A percentile compares a stretch with the other conserved stretches of the same genome.
Evolutionary conservation across 2,113 vertebrate species (phyloP).

Genomic region (Corythoichthys intestinalis): DNA sequence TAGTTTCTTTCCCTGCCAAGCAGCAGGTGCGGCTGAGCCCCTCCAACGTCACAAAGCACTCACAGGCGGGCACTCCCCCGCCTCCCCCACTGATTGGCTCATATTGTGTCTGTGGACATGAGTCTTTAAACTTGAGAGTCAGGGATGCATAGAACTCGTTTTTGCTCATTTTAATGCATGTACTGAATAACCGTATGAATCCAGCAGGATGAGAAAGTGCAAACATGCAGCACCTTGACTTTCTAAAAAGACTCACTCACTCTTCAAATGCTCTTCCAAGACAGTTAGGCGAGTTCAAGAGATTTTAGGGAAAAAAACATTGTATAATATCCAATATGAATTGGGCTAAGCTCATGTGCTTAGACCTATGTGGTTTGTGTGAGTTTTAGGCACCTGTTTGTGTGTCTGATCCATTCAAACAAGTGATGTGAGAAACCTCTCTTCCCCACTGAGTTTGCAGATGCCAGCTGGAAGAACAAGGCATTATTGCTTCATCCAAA

Average conservation of each 20-base stretch:
- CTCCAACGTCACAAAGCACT: no score
- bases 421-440: constrained; percentile 48
- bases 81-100: no score
- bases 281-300: constrained; percentile 40
- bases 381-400: constrained; percentile 7
- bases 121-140: no score
- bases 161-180: no score
- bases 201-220: constrained; percentile 41
- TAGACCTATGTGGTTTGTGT: neutral
- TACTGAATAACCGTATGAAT: constrained; percentile 13
- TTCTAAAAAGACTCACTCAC: constrained; percentile 52
- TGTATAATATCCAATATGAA: constrained; percentile 38
- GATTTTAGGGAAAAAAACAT: constrained; percentile 43
- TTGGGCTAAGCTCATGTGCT: constrained; percentile 9
- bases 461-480: constrained; percentile 61
- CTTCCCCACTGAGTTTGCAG: constrained; percentile 57
- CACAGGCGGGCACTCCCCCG: no score
- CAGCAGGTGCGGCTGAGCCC: no score
- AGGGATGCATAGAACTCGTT: no score
- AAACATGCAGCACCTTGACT: constrained; percentile 35
- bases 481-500: constrained; percentile 60
- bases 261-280: constrained; percentile 32
- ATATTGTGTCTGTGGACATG: no score
- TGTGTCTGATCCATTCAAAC: constrained; percentile 38
- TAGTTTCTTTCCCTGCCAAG: no score